phyloP scores from a whole-genome alignment of 2,113 vertebrate genomes.

The Chauna torquata region DNA sequence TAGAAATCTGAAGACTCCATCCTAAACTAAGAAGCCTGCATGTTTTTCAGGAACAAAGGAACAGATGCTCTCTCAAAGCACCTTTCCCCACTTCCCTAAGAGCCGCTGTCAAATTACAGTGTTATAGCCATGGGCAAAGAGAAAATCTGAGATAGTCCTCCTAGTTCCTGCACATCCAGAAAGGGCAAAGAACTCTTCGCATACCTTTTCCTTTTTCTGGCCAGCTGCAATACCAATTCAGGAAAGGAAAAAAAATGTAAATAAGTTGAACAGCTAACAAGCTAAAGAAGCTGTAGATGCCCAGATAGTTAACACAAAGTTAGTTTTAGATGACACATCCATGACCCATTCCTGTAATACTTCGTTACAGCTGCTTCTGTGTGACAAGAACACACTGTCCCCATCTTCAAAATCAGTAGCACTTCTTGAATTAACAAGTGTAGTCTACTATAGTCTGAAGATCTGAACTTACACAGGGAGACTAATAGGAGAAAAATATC shows the following conservation, averaged over 20 bases:
- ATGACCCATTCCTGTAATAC: background rate
- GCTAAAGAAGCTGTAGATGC: background rate
- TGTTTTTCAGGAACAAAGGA: background rate
- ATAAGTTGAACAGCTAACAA: background rate
- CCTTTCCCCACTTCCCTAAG: background rate
- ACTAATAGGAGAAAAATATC: background rate
- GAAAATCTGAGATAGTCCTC: background rate
- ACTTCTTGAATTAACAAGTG: slow-evolving; percentile 1
- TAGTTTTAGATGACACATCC: background rate
- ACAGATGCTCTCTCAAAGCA: background rate
- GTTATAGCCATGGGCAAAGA: background rate
- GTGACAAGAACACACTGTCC: slow-evolving; percentile 53
- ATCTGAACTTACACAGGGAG: background rate
- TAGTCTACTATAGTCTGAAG: background rate
- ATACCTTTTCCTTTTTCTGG: background rate
- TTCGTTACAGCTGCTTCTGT: background rate
- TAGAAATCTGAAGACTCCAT: background rate
- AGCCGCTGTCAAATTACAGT: background rate
- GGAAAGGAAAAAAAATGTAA: background rate
- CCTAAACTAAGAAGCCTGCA: background rate
- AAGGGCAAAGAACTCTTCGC: background rate
- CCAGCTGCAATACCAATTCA: background rate
- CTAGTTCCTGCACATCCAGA: background rate
- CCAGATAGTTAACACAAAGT: background rate
- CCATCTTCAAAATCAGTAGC: background rate